Conservation (phyloP, 2,797 vertebrate species). For the Bradypodion ventrale region DNA sequence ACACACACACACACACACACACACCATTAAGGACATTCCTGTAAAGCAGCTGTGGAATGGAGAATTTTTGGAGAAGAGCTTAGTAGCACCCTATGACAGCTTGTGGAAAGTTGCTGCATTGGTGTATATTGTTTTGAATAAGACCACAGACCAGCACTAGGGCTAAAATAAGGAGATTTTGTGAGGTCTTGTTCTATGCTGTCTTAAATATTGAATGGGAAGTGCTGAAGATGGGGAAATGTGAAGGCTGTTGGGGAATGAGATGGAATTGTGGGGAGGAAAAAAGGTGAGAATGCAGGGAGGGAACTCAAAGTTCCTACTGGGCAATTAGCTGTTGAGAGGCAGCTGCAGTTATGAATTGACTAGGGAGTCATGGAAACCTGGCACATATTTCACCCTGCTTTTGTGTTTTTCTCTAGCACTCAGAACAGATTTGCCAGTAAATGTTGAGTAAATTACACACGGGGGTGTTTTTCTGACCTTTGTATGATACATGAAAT, state of each 20-base stretch:
- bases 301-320: not conserved
- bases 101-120: slow-evolving; percentile 16
- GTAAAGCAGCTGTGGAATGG: not conserved
- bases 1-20: no score
- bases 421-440: slow-evolving; percentile 26
- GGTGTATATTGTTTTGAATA: slow-evolving; percentile 26
- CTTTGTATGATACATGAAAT: slow-evolving; percentile 28
- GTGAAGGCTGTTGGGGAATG: not conserved
- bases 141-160: not conserved
- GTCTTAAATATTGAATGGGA: not conserved
- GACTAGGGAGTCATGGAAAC: slow-evolving; percentile 31
- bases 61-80: not conserved
- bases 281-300: slow-evolving; percentile 18
- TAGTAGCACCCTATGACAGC: slow-evolving; percentile 24
- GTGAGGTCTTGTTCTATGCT: not conserved
- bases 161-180: slow-evolving; percentile 23
- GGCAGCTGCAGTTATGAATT: slow-evolving; percentile 9
- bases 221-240: slow-evolving; percentile 34
- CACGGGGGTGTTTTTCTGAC: slow-evolving; percentile 26
- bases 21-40: not conserved
- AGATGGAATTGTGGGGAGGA: slow-evolving; percentile 8
- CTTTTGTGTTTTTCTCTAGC: slow-evolving; percentile 39
- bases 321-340: not conserved
- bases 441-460: slow-evolving; percentile 10
- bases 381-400: not conserved